Conservation (phyloP, 2,888 invertebrate species). For the Chymomyza amoena region DNA sequence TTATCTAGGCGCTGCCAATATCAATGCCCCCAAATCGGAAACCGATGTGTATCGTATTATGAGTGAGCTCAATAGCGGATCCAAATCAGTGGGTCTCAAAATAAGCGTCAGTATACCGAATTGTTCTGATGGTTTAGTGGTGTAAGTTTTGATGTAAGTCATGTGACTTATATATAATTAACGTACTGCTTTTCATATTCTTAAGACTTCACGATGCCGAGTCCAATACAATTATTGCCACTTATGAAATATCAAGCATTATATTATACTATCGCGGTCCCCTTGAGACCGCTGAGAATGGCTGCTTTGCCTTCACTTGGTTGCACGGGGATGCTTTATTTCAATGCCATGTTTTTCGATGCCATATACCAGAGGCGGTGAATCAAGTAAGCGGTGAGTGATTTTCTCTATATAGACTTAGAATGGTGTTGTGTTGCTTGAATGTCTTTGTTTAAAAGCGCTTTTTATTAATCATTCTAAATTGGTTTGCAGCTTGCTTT, state of each 20-base stretch:
- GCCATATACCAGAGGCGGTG: conserved; percentile 96
- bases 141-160: conserved; percentile 83
- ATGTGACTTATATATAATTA: background rate
- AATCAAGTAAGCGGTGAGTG: conserved; percentile 85
- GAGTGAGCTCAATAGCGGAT: conserved; percentile 89
- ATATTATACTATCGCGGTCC: conserved; percentile 96
- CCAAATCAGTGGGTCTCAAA: conserved; percentile 86
- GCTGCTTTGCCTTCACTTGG: conserved; percentile 99
- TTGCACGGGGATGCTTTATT: conserved; percentile 96
- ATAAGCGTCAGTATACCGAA: conserved; percentile 95
- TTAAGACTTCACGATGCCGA: conserved; percentile 91
- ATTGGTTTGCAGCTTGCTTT: conserved; percentile 83
- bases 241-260: conserved; percentile 95
- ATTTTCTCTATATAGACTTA: background rate
- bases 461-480: conserved; percentile 11
- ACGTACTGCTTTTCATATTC: background rate
- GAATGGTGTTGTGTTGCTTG: background rate
- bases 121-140: conserved; percentile 94
- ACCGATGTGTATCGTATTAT: conserved; percentile 95
- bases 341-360: conserved; percentile 98
- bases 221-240: conserved; percentile 85
- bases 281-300: conserved; percentile 88
- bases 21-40: conserved; percentile 95
- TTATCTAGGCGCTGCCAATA: conserved; percentile 94
- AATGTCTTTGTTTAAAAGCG: background rate